A percentile compares a stretch with the other conserved stretches of the same genome.
Conservation (phyloP, 2,113 vertebrate genomes). For the Taurulus bubalis region DNA sequence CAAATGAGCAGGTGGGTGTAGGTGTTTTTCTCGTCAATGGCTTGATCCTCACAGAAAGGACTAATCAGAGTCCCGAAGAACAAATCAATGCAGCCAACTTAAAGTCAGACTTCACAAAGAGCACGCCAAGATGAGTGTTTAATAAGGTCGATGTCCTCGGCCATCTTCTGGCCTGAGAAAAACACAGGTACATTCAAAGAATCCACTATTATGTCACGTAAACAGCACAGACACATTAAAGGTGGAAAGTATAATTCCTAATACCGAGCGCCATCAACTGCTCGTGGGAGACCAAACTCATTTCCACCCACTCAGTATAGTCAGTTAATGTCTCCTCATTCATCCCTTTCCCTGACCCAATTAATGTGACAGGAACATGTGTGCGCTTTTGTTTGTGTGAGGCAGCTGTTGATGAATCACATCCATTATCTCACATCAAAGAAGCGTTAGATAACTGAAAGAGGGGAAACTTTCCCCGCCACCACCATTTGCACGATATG, state of each 20-base stretch:
- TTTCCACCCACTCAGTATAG: constrained; percentile 27
- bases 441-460: constrained; percentile 17
- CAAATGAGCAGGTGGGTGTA: constrained; percentile 1
- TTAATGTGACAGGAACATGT: constrained; percentile 37
- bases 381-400: neutral
- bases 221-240: constrained; percentile 5
- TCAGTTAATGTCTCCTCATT: constrained; percentile 22
- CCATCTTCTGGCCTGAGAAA: neutral
- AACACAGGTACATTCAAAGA: neutral
- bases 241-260: constrained; percentile 8
- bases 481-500: constrained; percentile 3
- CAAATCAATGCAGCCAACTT: constrained; percentile 20
- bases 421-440: constrained; percentile 72
- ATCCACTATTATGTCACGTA: neutral
- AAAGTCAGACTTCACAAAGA: constrained; percentile 23
- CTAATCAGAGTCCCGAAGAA: constrained; percentile 1
- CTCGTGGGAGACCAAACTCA: neutral
- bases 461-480: constrained; percentile 5
- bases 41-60: constrained; percentile 8
- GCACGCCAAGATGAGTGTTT: neutral
- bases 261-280: neutral
- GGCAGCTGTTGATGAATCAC: constrained; percentile 22
- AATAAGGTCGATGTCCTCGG: neutral
- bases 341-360: constrained; percentile 37
- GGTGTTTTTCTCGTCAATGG: neutral